A percentile compares a stretch with the other conserved stretches of the same genome.
Evolutionary conservation across 37 sponge, comb jelly and placozoan species (phyloP).

Genomic region (Agelas oroides): DNA sequence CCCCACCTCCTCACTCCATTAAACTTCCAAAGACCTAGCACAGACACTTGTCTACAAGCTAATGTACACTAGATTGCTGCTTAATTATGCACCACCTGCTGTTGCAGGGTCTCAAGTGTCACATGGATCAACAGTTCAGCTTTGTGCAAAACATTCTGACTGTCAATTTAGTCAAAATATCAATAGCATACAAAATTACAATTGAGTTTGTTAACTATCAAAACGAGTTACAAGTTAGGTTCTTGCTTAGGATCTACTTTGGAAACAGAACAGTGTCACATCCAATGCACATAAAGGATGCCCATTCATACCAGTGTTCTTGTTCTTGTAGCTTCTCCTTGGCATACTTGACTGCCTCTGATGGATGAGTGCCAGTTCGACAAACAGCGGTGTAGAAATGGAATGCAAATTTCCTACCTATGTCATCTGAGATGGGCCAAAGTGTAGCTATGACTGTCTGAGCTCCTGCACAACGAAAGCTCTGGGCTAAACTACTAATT

Average conservation of each 20-base stretch:
- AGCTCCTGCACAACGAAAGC: slow-evolving; percentile 40
- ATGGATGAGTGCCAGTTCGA: background rate
- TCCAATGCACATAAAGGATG: slow-evolving; percentile 22
- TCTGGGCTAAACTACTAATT: slow-evolving; percentile 39
- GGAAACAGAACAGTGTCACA: slow-evolving; percentile 12
- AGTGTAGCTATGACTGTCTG: slow-evolving; percentile 43
- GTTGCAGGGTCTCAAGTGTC: no score
- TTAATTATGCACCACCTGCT: no score
- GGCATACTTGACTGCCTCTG: background rate
- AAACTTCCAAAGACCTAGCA: no score
- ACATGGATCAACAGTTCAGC: no score
- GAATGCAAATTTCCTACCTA: slow-evolving; percentile 17
- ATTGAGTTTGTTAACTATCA: no score
- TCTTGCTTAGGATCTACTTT: background rate
- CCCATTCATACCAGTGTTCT: slow-evolving; percentile 42
- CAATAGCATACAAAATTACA: no score
- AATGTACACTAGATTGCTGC: no score
- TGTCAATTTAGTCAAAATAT: no score
- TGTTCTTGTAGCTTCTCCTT: background rate
- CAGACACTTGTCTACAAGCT: no score
- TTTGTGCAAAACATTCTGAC: no score
- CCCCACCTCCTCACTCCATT: no score
- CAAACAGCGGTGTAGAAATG: slow-evolving; percentile 22
- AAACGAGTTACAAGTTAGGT: no score
- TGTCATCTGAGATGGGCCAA: slow-evolving; percentile 45